Conservation (phyloP, 2,888 invertebrate genomes). For the Coelogynopora nodosa region DNA sequence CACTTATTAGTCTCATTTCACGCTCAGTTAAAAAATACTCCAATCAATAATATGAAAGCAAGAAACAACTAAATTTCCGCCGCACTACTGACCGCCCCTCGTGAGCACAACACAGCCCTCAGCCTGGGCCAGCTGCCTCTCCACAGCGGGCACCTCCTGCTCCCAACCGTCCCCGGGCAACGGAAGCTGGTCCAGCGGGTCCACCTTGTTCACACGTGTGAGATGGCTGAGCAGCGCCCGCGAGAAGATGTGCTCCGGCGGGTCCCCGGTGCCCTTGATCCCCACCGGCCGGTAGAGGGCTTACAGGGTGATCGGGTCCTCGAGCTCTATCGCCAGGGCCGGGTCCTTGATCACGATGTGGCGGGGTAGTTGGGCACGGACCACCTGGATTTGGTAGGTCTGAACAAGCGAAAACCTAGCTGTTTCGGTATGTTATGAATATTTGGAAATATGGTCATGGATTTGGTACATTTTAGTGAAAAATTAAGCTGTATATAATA, state of each 20-base stretch:
- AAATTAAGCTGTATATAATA: too few relatives aligned
- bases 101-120: too few relatives aligned
- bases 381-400: constrained; percentile 54
- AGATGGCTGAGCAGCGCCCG: constrained; percentile 38
- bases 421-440: too few relatives aligned
- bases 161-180: not conserved
- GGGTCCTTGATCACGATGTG: constrained; percentile 54
- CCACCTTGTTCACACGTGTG: not conserved
- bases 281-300: constrained; percentile 57
- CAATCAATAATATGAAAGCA: too few relatives aligned
- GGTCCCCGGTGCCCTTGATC: constrained; percentile 53
- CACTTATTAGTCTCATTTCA: too few relatives aligned
- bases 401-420: constrained; percentile 48
- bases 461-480: too few relatives aligned
- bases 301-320: constrained; percentile 58
- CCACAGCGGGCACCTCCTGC: not conserved
- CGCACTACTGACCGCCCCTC: too few relatives aligned
- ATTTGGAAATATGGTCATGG: too few relatives aligned
- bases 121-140: not conserved
- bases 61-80: too few relatives aligned
- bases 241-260: constrained; percentile 56
- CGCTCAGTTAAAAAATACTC: too few relatives aligned
- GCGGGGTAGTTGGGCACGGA: constrained; percentile 55
- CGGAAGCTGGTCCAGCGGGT: not conserved
- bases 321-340: constrained; percentile 52